Evolutionary conservation across 2,113 vertebrate species (phyloP).

Genomic region (Peromyscus maniculatus): DNA sequence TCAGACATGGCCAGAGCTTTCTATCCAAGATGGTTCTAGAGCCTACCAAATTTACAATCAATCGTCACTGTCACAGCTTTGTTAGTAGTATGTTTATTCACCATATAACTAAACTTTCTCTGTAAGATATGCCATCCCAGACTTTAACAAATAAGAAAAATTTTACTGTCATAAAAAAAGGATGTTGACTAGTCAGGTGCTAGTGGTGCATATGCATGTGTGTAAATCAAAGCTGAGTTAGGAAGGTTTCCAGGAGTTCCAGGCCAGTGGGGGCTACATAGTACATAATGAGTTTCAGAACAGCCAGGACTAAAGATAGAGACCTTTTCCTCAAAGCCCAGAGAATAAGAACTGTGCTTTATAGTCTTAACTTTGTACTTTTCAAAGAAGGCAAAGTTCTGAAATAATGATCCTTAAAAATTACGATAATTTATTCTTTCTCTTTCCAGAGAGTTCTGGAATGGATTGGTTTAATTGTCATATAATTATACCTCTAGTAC

Average conservation of each 20-base stretch:
- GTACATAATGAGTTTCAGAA: not conserved
- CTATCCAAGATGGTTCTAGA: not conserved
- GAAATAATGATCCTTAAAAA: slow-evolving; percentile 5
- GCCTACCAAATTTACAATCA: not conserved
- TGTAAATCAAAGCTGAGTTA: not conserved
- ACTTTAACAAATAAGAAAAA: not conserved
- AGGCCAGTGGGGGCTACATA: not conserved
- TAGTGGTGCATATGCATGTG: too few species aligned
- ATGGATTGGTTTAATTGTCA: not conserved
- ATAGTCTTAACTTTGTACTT: not conserved
- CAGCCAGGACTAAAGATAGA: not conserved
- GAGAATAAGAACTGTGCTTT: not conserved
- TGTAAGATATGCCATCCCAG: not conserved
- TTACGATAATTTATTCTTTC: not conserved
- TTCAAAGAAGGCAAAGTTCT: not conserved
- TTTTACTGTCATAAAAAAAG: not conserved
- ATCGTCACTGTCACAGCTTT: not conserved
- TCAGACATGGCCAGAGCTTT: not conserved
- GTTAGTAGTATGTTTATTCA: not conserved
- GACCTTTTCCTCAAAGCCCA: not conserved
- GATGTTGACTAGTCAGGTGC: not conserved
- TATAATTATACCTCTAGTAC: not conserved
- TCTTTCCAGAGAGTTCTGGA: not conserved
- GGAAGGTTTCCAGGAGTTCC: not conserved
- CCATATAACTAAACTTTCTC: not conserved